These are phyloP conservation scores for Amblyjoppa proteus DNA, from an alignment of 2,888 invertebrate species.

Conservation along the genomic window DNA sequence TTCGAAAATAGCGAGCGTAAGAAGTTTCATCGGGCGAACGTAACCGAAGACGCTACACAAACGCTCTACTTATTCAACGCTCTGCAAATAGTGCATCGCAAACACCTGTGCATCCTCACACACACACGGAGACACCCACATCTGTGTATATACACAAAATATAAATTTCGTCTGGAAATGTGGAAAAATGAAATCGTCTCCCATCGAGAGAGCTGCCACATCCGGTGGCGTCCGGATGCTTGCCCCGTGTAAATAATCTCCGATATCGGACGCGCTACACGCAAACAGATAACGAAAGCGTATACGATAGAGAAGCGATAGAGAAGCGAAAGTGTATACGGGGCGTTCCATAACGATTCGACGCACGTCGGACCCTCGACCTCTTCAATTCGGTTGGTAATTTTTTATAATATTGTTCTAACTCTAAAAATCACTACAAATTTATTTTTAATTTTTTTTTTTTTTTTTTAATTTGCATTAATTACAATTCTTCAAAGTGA, in stretches of 20 bases:
- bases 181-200: slow-evolving; percentile 53
- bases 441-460: too few species aligned
- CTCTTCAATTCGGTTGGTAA: too few species aligned
- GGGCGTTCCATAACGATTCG: too few species aligned
- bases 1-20: neutral
- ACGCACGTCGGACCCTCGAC: too few species aligned
- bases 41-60: neutral
- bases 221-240: slow-evolving; percentile 49
- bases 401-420: too few species aligned
- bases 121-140: too few species aligned
- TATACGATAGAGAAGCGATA: neutral
- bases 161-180: slow-evolving; percentile 17
- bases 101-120: neutral
- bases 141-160: slow-evolving; percentile 13
- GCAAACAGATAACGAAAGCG: neutral
- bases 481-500: too few species aligned
- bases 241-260: slow-evolving; percentile 58
- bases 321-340: neutral
- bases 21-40: neutral
- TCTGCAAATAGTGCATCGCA: too few species aligned
- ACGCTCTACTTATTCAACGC: too few species aligned
- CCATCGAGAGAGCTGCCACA: slow-evolving; percentile 48
- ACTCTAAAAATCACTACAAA: too few species aligned
- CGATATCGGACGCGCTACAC: slow-evolving; percentile 25
- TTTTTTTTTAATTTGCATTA: too few species aligned